Conservation (phyloP, 2,113 vertebrate genomes). For the pig (Sus scrofa) region T2T-Sscrofa CM000820.6:82669501-82670000, state of each 20-base stretch:
- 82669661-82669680: not conserved
- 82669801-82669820: not conserved
- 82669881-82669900: not conserved
- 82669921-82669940: not conserved
- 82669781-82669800: conserved; percentile 35
- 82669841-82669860: not conserved
- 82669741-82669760: not conserved
- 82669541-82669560: conserved; percentile 56
- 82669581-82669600: conserved; percentile 30
- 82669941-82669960: not conserved
- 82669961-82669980: not conserved
- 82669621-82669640: not conserved
- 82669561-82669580: not conserved
- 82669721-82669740: not conserved
- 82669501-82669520: conserved; percentile 64
- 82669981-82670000: not conserved
- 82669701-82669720: not conserved
- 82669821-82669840: not conserved
- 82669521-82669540: conserved; percentile 57
- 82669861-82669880: not conserved
- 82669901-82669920: not conserved
- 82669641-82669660: not conserved
- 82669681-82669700: not conserved
- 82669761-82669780: not conserved
- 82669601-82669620: not conserved